phyloP scores from a whole-genome alignment of 2,797 vertebrate genomes.

The Manis javanica region DNA sequence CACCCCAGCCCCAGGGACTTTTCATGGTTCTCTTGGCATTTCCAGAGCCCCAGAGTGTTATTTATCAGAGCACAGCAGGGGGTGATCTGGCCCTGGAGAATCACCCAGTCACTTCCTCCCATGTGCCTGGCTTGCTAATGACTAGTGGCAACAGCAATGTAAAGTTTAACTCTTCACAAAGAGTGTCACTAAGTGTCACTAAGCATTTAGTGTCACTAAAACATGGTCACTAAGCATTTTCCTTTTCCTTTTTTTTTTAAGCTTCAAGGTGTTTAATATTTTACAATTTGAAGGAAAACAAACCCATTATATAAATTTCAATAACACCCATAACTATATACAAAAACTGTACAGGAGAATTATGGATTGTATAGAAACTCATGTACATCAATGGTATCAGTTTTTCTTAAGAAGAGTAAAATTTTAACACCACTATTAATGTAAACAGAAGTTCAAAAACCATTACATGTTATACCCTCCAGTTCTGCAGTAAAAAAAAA shows the following conservation, averaged over 20 bases:
- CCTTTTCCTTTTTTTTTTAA: constrained; percentile 46
- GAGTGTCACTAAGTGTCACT: constrained; percentile 64
- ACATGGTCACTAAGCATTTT: not conserved
- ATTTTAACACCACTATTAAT: constrained; percentile 70
- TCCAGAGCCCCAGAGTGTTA: not conserved
- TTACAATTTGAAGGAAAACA: constrained; percentile 76
- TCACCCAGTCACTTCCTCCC: not conserved
- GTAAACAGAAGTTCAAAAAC: constrained; percentile 65
- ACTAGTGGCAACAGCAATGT: constrained; percentile 70
- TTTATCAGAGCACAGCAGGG: constrained; percentile 69
- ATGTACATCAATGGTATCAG: constrained; percentile 29
- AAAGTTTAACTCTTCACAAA: constrained; percentile 74
- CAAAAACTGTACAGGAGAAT: constrained; percentile 80
- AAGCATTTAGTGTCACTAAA: constrained; percentile 58
- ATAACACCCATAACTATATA: constrained; percentile 79
- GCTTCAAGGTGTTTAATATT: constrained; percentile 83
- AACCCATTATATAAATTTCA: constrained; percentile 78
- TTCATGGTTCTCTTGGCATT: not conserved
- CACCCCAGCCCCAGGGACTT: not conserved
- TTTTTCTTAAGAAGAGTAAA: constrained; percentile 75
- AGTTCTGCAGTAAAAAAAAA: constrained; percentile 5
- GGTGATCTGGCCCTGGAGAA: constrained; percentile 71
- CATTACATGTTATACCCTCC: constrained; percentile 70
- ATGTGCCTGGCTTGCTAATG: not conserved
- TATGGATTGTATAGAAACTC: constrained; percentile 73